Evolutionary conservation across 2,797 vertebrate genomes (phyloP).

Genomic region (Oreortyx pictus): DNA sequence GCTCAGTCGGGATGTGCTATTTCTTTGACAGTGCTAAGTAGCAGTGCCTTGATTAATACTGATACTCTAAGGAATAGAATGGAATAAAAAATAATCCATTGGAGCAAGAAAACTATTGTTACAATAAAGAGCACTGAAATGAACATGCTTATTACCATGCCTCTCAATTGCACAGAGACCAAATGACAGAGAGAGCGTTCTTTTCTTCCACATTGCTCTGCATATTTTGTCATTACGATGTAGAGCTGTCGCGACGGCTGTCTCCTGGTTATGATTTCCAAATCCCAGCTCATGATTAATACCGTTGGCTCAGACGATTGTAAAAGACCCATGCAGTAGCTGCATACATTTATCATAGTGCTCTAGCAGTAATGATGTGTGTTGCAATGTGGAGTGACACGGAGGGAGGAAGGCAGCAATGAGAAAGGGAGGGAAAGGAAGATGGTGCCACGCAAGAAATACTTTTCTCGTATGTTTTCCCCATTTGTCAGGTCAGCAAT

Average conservation of each 20-base stretch:
- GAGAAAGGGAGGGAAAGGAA: background rate
- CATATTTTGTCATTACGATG: slow-evolving; percentile 68
- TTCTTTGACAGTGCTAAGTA: slow-evolving; percentile 26
- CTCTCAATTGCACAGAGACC: slow-evolving; percentile 48
- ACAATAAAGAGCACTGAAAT: slow-evolving; percentile 62
- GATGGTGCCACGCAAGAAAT: background rate
- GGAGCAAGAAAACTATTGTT: slow-evolving; percentile 56
- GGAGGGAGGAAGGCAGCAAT: background rate
- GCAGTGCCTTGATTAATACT: slow-evolving; percentile 50
- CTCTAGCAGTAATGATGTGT: slow-evolving; percentile 17
- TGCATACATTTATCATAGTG: background rate
- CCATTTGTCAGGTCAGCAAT: background rate
- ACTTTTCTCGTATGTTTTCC: background rate
- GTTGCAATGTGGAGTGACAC: background rate
- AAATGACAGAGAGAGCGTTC: slow-evolving; percentile 18
- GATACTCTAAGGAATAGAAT: slow-evolving; percentile 58
- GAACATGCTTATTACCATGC: slow-evolving; percentile 70
- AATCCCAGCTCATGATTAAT: slow-evolving; percentile 71
- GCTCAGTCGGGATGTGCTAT: background rate
- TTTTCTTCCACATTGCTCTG: slow-evolving; percentile 36
- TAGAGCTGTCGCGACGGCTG: slow-evolving; percentile 63
- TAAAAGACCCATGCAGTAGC: background rate
- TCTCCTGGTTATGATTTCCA: slow-evolving; percentile 70
- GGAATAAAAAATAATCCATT: slow-evolving; percentile 48
- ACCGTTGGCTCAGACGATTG: slow-evolving; percentile 33